Evolutionary conservation across 2,888 invertebrate genomes (phyloP).

Genomic region (Andrena chrysosceles): DNA sequence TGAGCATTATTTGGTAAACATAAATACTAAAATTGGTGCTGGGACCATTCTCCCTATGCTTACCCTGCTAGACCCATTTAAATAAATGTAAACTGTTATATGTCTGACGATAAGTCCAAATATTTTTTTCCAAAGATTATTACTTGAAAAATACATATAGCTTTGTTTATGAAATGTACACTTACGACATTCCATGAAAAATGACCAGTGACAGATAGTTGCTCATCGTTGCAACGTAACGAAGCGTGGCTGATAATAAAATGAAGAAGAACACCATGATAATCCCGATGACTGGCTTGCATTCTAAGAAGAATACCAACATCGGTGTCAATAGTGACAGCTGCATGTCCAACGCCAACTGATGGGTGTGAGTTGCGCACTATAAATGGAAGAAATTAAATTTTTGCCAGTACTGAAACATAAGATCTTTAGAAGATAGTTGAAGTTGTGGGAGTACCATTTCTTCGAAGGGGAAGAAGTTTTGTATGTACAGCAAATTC

Average conservation of each 20-base stretch:
- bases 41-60: too few relatives aligned
- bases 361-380: conserved; percentile 92
- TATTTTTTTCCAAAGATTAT: too few relatives aligned
- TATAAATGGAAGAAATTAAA: conserved; percentile 79
- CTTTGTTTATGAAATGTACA: conserved; percentile 27
- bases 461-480: conserved; percentile 89
- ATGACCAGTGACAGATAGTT: conserved; percentile 88
- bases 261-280: conserved; percentile 87
- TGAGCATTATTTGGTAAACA: too few relatives aligned
- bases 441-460: conserved; percentile 85
- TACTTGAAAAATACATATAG: neutral
- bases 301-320: conserved; percentile 88
- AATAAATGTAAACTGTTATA: too few relatives aligned
- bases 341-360: conserved; percentile 91
- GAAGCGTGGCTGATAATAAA: conserved; percentile 87
- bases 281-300: conserved; percentile 86
- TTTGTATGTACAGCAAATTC: conserved; percentile 89
- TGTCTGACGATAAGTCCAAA: too few relatives aligned
- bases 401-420: neutral
- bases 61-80: too few relatives aligned
- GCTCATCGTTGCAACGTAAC: conserved; percentile 87
- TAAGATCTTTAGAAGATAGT: neutral
- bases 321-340: conserved; percentile 89
- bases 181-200: conserved; percentile 90
- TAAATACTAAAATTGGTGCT: too few relatives aligned